These are phyloP conservation scores for Lepilemur ruficaudatus DNA, from an alignment of 2,797 vertebrate genomes.

Conservation along the genomic window DNA sequence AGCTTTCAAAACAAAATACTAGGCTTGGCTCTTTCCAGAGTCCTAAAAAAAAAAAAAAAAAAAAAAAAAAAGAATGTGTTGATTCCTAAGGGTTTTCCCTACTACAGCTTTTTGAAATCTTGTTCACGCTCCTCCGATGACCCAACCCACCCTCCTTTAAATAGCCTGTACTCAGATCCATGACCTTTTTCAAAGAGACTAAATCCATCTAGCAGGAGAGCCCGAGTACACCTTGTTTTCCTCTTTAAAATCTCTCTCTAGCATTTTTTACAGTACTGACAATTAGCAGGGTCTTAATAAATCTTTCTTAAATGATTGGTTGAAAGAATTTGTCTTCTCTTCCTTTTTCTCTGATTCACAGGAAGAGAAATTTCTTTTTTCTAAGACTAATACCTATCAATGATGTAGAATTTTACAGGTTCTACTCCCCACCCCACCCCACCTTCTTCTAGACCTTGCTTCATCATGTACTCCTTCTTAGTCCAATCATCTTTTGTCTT, in stretches of 20 bases:
- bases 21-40: background rate
- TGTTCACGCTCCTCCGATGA: background rate
- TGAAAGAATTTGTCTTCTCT: background rate
- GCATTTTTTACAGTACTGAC: background rate
- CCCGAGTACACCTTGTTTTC: background rate
- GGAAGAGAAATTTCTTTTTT: background rate
- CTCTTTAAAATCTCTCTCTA: background rate
- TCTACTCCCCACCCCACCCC: background rate
- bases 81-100: constrained; percentile 40
- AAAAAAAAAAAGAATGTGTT: background rate
- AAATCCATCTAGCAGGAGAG: background rate
- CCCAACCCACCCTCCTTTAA: background rate
- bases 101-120: constrained; percentile 41
- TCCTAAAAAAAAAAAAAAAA: constrained; percentile 39
- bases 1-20: constrained; percentile 64
- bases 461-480: background rate
- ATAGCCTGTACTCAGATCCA: background rate
- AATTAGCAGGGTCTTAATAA: constrained; percentile 21
- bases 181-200: background rate
- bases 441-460: background rate
- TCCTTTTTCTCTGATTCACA: background rate
- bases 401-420: background rate
- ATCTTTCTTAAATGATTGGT: constrained; percentile 16
- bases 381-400: background rate
- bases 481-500: background rate